Conservation (phyloP, 2,797 vertebrate genomes). For the Crocidura indochinensis region DNA sequence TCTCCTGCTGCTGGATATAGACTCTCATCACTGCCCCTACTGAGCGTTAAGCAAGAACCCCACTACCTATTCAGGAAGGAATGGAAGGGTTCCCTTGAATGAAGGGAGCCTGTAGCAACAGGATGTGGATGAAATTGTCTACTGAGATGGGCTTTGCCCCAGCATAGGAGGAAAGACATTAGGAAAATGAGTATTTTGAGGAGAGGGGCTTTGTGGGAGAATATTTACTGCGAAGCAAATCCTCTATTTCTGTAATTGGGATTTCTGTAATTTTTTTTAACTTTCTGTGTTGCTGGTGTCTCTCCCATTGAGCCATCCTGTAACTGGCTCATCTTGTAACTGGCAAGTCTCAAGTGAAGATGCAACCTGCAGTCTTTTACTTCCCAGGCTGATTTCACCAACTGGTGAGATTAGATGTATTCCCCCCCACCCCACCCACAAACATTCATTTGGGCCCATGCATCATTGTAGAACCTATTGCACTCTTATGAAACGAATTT, state of each 20-base stretch:
- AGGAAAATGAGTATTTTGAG: not conserved
- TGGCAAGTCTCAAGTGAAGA: too few species aligned
- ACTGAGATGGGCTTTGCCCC: not conserved
- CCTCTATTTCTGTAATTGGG: not conserved
- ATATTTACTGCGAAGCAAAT: constrained; percentile 19
- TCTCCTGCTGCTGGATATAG: not conserved
- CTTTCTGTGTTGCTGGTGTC: too few species aligned
- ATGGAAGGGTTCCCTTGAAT: not conserved
- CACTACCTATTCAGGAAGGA: not conserved
- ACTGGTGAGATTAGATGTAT: too few species aligned
- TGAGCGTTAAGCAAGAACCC: not conserved
- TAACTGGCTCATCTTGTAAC: too few species aligned
- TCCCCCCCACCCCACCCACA: too few species aligned
- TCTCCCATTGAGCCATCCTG: too few species aligned
- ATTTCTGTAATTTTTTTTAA: not conserved
- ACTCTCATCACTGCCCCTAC: not conserved
- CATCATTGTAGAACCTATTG: too few species aligned
- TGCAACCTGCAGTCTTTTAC: too few species aligned
- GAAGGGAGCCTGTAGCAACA: not conserved
- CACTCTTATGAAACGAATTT: not conserved
- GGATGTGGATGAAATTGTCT: not conserved
- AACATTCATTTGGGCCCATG: too few species aligned
- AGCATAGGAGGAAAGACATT: not conserved
- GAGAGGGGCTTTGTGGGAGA: not conserved
- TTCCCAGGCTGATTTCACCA: too few species aligned